phyloP scores from a whole-genome alignment of 2,888 invertebrate genomes.

The Ellobium chinense region DNA sequence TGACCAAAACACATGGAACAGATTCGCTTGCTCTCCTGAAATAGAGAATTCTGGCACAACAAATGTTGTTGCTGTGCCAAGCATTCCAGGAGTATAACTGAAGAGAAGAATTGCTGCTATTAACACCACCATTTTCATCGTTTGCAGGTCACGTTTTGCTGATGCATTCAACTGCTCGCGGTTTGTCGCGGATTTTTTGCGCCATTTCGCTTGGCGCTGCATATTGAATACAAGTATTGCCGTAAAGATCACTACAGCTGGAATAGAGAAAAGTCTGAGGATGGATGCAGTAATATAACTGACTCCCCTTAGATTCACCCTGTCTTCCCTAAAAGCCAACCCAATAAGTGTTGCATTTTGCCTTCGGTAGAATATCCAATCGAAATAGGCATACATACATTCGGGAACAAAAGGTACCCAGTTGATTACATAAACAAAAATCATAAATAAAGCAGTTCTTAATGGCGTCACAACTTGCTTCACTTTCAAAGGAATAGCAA shows the following conservation, averaged over 20 bases:
- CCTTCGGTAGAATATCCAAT: slow-evolving; percentile 4
- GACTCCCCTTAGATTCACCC: background rate
- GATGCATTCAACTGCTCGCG: too few species aligned
- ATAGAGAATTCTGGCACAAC: background rate
- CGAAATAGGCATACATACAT: background rate
- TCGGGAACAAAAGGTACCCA: background rate
- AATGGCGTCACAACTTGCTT: background rate
- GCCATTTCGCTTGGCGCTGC: background rate
- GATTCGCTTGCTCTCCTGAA: background rate
- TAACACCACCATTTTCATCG: background rate
- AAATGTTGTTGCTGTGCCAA: background rate
- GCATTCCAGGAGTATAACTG: background rate
- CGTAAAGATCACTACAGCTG: background rate
- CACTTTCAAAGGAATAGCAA: background rate
- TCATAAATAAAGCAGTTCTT: background rate
- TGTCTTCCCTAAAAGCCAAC: background rate
- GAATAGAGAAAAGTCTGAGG: background rate
- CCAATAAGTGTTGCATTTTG: background rate
- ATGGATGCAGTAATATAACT: background rate
- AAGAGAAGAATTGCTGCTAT: background rate
- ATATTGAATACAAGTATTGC: background rate
- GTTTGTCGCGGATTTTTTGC: background rate
- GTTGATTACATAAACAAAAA: background rate
- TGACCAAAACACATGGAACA: background rate
- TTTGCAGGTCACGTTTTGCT: background rate